These are phyloP conservation scores for Spodoptera litura DNA, from an alignment of 1,140 invertebrate genomes.

Conservation along the genomic window DNA sequence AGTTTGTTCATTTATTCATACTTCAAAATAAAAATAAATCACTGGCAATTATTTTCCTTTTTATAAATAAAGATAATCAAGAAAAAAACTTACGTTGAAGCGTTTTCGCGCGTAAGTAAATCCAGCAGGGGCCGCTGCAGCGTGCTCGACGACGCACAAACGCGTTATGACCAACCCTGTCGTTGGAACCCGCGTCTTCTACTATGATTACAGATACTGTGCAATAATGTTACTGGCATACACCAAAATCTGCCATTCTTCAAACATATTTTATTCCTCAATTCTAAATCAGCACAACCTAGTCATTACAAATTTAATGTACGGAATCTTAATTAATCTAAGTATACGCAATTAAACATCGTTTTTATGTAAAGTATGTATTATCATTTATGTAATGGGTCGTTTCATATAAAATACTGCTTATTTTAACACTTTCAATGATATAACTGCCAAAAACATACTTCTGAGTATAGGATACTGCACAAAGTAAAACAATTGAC, in stretches of 20 bases:
- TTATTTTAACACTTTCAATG: too few species aligned
- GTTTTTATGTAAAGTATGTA: neutral
- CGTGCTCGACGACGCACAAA: slow-evolving; percentile 55
- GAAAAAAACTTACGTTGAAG: slow-evolving; percentile 52
- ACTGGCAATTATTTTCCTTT: neutral
- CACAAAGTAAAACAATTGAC: too few species aligned
- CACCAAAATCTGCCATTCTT: slow-evolving; percentile 12
- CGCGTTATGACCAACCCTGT: slow-evolving; percentile 50
- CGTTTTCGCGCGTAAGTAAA: slow-evolving; percentile 34
- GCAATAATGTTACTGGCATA: slow-evolving; percentile 51
- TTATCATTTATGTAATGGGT: neutral
- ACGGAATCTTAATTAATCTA: slow-evolving; percentile 13
- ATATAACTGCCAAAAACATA: too few species aligned
- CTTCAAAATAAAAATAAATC: neutral
- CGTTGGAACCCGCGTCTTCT: slow-evolving; percentile 52
- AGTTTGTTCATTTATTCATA: neutral
- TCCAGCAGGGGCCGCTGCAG: slow-evolving; percentile 32
- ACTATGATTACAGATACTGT: slow-evolving; percentile 47
- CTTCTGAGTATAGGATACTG: too few species aligned
- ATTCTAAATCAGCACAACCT: slow-evolving; percentile 15
- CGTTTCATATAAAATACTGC: too few species aligned
- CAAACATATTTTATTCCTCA: slow-evolving; percentile 26
- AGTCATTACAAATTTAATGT: neutral
- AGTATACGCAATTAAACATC: neutral
- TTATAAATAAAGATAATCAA: slow-evolving; percentile 23